These are phyloP conservation scores for Actinopyga echinites DNA, from an alignment of 53 echinoderm and acorn worm genomes.

Conservation along the genomic window DNA sequence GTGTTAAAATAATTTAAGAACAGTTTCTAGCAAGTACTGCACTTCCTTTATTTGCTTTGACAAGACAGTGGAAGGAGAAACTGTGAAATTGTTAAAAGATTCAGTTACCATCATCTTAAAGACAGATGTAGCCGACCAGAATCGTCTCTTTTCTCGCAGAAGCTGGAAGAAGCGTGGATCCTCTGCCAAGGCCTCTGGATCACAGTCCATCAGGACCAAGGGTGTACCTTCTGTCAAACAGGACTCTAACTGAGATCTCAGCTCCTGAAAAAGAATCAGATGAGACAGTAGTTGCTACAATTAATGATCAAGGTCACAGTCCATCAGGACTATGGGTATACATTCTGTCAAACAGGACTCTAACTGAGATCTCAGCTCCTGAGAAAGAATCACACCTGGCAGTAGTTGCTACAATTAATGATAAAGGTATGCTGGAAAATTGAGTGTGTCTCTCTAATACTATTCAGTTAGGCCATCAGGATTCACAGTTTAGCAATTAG, in stretches of 20 bases:
- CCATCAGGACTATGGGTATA: slow-evolving; percentile 78
- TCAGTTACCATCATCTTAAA: slow-evolving; percentile 96
- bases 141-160: slow-evolving; percentile 75
- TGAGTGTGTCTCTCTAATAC: too few species aligned
- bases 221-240: slow-evolving; percentile 94
- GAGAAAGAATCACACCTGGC: not conserved
- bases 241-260: slow-evolving; percentile 93
- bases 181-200: slow-evolving; percentile 66
- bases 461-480: too few species aligned
- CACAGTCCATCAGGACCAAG: slow-evolving; percentile 90
- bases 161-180: slow-evolving; percentile 79
- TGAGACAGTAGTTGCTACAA: not conserved
- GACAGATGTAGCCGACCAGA: slow-evolving; percentile 79
- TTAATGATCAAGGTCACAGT: too few species aligned
- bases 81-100: not conserved
- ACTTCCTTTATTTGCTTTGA: too few species aligned
- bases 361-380: slow-evolving; percentile 94
- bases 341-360: slow-evolving; percentile 97
- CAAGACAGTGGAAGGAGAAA: too few species aligned
- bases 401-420: not conserved
- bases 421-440: too few species aligned
- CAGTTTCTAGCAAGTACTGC: too few species aligned
- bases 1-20: too few species aligned
- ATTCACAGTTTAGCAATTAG: too few species aligned
- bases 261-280: slow-evolving; percentile 55